phyloP scores from a whole-genome alignment of 2,888 invertebrate species.

The Dynastes tityus region DNA sequence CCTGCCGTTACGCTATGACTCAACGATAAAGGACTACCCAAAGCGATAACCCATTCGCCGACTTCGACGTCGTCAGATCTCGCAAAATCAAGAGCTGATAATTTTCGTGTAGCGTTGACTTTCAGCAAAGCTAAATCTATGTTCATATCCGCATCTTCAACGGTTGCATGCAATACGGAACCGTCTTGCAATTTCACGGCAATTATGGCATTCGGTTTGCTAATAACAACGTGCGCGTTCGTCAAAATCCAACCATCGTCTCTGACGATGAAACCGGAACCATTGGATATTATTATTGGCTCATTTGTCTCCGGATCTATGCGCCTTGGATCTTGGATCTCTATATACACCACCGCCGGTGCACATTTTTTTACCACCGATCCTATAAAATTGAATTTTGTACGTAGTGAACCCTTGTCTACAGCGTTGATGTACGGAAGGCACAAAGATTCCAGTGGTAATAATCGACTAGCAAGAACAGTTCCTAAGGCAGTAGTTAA shows the following conservation, averaged over 20 bases:
- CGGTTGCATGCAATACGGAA: constrained; percentile 73
- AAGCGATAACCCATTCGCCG: constrained; percentile 95
- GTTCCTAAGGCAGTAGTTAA: constrained; percentile 10
- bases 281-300: constrained; percentile 82
- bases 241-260: constrained; percentile 92
- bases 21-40: constrained; percentile 93
- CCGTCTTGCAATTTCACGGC: constrained; percentile 77
- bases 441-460: neutral
- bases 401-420: constrained; percentile 63
- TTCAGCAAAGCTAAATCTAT: constrained; percentile 93
- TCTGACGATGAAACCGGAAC: constrained; percentile 92
- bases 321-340: constrained; percentile 83
- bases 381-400: constrained; percentile 87
- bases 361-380: constrained; percentile 90
- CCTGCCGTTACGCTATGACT: constrained; percentile 95
- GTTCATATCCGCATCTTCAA: constrained; percentile 88
- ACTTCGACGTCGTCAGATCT: constrained; percentile 82
- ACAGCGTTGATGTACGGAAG: constrained; percentile 19
- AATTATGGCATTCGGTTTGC: constrained; percentile 81
- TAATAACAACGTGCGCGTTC: constrained; percentile 95
- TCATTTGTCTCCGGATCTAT: constrained; percentile 79
- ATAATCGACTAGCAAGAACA: constrained; percentile 14
- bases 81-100: constrained; percentile 86
- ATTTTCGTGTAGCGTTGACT: constrained; percentile 76
- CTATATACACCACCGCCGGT: constrained; percentile 91